These are phyloP conservation scores for Crocuta crocuta DNA, from an alignment of 2,113 vertebrate species.

Conservation along the genomic window DNA sequence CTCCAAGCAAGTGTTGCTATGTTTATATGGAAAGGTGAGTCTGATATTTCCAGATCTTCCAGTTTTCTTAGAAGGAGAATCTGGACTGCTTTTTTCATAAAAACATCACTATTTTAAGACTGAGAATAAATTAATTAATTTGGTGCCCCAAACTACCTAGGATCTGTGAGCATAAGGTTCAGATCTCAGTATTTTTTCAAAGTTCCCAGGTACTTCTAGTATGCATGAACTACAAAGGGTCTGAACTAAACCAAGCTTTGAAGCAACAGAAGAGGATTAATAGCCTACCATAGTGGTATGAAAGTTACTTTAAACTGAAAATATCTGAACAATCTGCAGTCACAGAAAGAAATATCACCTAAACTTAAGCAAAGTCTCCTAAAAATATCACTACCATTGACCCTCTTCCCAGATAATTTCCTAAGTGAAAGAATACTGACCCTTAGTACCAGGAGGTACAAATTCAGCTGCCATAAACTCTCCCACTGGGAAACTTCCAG, in stretches of 20 bases:
- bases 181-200: neutral
- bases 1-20: neutral
- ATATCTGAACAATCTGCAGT: neutral
- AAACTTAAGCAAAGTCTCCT: neutral
- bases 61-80: neutral
- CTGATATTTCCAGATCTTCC: neutral
- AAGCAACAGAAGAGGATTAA: neutral
- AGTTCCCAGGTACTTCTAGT: neutral
- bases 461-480: neutral
- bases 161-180: neutral
- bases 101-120: neutral
- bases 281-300: neutral
- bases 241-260: neutral
- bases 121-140: neutral
- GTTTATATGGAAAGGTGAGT: neutral
- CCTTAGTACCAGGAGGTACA: neutral
- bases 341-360: neutral
- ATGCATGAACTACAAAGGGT: neutral
- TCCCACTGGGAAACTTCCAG: neutral
- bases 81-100: neutral
- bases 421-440: neutral
- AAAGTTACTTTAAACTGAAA: slow-evolving; percentile 9
- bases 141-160: neutral
- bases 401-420: neutral
- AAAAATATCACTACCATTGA: neutral